Conservation (phyloP, 2,888 invertebrate species). For the Congeria kusceri region DNA sequence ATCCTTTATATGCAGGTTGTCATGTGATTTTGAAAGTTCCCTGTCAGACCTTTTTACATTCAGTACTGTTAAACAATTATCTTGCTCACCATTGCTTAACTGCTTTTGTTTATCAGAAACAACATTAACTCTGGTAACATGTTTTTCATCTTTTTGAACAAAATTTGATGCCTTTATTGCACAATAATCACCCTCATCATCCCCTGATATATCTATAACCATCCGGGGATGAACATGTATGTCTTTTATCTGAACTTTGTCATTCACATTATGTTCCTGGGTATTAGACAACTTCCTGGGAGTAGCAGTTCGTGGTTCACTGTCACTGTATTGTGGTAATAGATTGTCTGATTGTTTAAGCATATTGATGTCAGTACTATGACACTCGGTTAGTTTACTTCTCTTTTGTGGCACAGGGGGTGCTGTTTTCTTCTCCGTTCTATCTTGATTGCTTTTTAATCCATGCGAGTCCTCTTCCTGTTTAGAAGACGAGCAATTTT, state of each 20-base stretch:
- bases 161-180: conserved; percentile 28
- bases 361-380: conserved; percentile 19
- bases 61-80: too few species aligned
- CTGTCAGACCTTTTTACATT: conserved; percentile 36
- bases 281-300: conserved; percentile 16
- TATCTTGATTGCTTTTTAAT: too few species aligned
- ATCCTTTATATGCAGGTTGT: conserved; percentile 11
- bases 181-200: conserved; percentile 54
- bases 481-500: conserved; percentile 2
- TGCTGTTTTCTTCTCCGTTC: conserved; percentile 14
- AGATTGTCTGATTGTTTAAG: conserved; percentile 22
- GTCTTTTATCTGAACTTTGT: conserved; percentile 3
- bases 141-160: conserved; percentile 24
- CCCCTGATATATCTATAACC: conserved; percentile 2
- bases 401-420: conserved; percentile 40
- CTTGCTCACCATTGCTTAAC: too few species aligned
- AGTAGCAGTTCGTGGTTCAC: conserved; percentile 40
- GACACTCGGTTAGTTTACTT: conserved; percentile 13
- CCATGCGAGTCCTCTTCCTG: conserved; percentile 23
- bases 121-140: conserved; percentile 39
- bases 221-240: conserved; percentile 15
- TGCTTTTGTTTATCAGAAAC: conserved; percentile 14
- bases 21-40: conserved; percentile 45
- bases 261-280: neutral
- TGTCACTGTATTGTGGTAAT: conserved; percentile 43